These are phyloP conservation scores for Conistra vaccinii DNA, from an alignment of 2,888 invertebrate genomes.

Conservation along the genomic window DNA sequence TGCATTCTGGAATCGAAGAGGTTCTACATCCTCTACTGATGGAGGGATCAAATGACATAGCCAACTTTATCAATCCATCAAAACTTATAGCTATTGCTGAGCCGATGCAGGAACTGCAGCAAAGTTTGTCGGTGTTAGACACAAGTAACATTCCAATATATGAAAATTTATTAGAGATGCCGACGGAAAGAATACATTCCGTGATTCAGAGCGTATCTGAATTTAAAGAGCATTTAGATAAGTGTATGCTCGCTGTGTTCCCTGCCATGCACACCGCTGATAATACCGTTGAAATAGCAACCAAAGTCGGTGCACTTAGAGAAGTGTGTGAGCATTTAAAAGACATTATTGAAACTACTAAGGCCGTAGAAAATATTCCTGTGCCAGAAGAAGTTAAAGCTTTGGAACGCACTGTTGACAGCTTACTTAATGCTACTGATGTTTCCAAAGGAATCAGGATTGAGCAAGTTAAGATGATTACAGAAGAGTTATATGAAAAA, in stretches of 20 bases:
- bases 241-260: constrained; percentile 77
- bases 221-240: constrained; percentile 80
- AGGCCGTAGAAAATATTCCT: constrained; percentile 37
- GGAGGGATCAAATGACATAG: constrained; percentile 78
- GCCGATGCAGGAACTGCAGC: constrained; percentile 82
- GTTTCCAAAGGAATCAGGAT: constrained; percentile 77
- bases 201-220: constrained; percentile 78
- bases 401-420: constrained; percentile 74
- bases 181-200: constrained; percentile 80
- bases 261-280: constrained; percentile 80
- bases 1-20: constrained; percentile 80
- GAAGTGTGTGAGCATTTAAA: constrained; percentile 78
- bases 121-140: constrained; percentile 82
- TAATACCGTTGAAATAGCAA: constrained; percentile 80
- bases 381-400: constrained; percentile 65
- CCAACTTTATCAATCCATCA: constrained; percentile 70
- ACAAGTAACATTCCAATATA: constrained; percentile 83
- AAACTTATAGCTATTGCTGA: constrained; percentile 81
- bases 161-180: constrained; percentile 82
- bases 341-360: constrained; percentile 72
- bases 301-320: constrained; percentile 77
- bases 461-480: constrained; percentile 76
- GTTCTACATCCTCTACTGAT: constrained; percentile 82
- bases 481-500: constrained; percentile 80
- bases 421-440: constrained; percentile 78